Percentiles rank a stretch among this genome's conserved stretches.
These are phyloP conservation scores for Mesorhabditis belari DNA, from an alignment of 2,888 invertebrate species.

Conservation along the genomic window DNA sequence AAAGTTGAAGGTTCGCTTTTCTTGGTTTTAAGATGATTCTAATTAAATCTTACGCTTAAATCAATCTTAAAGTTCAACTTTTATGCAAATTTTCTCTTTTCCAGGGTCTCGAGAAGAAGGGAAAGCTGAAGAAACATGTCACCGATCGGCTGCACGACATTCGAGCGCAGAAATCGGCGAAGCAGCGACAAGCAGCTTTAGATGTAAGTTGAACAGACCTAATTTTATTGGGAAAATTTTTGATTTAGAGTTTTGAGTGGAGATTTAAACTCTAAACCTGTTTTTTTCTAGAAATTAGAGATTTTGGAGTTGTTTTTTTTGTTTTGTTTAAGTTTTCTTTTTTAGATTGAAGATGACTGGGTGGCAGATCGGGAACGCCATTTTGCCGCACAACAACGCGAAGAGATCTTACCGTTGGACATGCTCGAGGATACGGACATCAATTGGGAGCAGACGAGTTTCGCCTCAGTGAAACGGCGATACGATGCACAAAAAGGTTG, in stretches of 20 bases:
- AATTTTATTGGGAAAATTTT: neutral
- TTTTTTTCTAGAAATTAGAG: neutral
- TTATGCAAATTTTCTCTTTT: no score
- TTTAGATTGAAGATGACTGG: slow-evolving; percentile 43
- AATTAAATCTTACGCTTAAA: no score
- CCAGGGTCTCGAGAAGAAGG: slow-evolving; percentile 20
- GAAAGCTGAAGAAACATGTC: slow-evolving; percentile 22
- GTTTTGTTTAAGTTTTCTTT: neutral
- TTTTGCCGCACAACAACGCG: slow-evolving; percentile 27
- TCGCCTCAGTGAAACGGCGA: slow-evolving; percentile 19
- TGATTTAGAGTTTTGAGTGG: neutral
- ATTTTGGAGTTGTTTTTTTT: neutral
- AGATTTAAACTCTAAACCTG: neutral
- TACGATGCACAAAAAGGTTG: slow-evolving; percentile 6
- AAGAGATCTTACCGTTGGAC: slow-evolving; percentile 35
- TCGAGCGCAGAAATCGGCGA: slow-evolving; percentile 19
- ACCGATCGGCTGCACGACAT: slow-evolving; percentile 25
- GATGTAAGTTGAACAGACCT: slow-evolving; percentile 11
- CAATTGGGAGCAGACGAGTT: slow-evolving; percentile 37
- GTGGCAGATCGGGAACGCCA: slow-evolving; percentile 25
- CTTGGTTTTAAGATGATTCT: no score
- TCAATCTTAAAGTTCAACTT: no score
- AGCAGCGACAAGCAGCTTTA: slow-evolving; percentile 14
- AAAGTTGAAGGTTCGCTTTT: slow-evolving; percentile 18
- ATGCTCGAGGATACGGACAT: slow-evolving; percentile 43